phyloP scores from a whole-genome alignment of 2,797 vertebrate genomes.

The Australoheros facetus region DNA sequence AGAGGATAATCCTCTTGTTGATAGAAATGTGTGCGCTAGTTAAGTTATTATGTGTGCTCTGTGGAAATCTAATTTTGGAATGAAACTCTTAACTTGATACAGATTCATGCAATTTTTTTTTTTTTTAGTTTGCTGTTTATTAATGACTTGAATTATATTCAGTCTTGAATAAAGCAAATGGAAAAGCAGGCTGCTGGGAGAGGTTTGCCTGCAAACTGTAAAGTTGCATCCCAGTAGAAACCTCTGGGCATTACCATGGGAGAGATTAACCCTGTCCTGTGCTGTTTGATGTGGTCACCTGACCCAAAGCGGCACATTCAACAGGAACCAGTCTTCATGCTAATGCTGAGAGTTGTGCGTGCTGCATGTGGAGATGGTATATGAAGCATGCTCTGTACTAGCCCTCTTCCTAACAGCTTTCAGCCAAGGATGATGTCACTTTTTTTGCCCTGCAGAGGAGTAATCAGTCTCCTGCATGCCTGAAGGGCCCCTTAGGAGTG shows the following conservation, averaged over 20 bases:
- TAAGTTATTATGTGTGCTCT: conserved; percentile 26
- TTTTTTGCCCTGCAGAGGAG: conserved; percentile 73
- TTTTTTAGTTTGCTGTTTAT: conserved; percentile 5
- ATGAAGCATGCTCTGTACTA: conserved; percentile 48
- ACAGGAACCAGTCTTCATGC: conserved; percentile 36
- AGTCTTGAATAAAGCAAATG: conserved; percentile 9
- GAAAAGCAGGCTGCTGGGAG: background rate
- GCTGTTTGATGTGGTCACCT: conserved; percentile 72
- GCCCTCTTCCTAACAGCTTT: conserved; percentile 64
- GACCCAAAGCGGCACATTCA: conserved; percentile 58
- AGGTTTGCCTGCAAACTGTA: conserved; percentile 38
- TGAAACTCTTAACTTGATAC: conserved; percentile 28
- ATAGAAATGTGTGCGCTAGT: background rate
- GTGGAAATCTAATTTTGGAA: conserved; percentile 34
- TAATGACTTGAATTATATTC: conserved; percentile 8
- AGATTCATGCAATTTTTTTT: conserved; percentile 21
- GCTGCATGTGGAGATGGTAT: conserved; percentile 52
- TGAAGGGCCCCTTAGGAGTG: conserved; percentile 75
- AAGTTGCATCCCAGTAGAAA: conserved; percentile 57
- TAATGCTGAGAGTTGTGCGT: conserved; percentile 37
- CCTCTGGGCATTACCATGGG: conserved; percentile 48
- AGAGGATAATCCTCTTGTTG: background rate
- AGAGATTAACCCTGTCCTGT: conserved; percentile 71
- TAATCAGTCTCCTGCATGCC: conserved; percentile 77
- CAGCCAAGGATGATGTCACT: conserved; percentile 80